phyloP scores from a whole-genome alignment of 2,113 vertebrate genomes.

The Pimephales promelas region DNA sequence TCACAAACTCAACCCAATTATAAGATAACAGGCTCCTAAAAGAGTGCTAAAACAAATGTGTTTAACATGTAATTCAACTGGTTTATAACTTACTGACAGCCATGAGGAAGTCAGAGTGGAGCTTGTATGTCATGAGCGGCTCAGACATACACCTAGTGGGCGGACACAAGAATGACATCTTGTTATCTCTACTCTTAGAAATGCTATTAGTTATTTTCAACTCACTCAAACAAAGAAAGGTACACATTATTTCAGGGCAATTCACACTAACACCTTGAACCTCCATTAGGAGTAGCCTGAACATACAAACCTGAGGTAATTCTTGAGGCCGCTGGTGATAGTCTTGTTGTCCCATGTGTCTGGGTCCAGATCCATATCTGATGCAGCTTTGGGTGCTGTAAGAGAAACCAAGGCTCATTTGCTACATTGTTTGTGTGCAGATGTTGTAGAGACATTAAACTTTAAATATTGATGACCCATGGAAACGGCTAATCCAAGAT shows the following conservation, averaged over 20 bases:
- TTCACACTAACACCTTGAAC: not conserved
- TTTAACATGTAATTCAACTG: not conserved
- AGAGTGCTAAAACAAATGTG: not conserved
- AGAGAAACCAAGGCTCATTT: slow-evolving; percentile 36
- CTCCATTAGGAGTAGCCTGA: not conserved
- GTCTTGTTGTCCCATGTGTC: slow-evolving; percentile 98
- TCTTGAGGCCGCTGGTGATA: slow-evolving; percentile 96
- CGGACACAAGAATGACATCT: slow-evolving; percentile 19
- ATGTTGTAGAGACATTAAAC: not conserved
- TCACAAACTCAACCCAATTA: slow-evolving; percentile 7
- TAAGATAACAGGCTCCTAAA: not conserved
- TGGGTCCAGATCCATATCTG: slow-evolving; percentile 91
- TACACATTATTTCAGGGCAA: not conserved
- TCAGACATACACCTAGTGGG: slow-evolving; percentile 88
- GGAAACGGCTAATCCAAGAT: not conserved
- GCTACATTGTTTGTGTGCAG: not conserved
- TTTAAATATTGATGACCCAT: not conserved
- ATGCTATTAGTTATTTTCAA: not conserved
- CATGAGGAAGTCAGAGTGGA: slow-evolving; percentile 94
- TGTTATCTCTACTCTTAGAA: not conserved
- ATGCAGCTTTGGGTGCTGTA: slow-evolving; percentile 87
- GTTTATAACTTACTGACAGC: slow-evolving; percentile 89
- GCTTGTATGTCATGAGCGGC: slow-evolving; percentile 92
- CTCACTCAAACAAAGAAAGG: not conserved
- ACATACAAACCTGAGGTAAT: slow-evolving; percentile 93